Percentiles rank a stretch among this genome's conserved stretches.
Evolutionary conservation across 2,113 vertebrate species (phyloP).

Genomic region (Zapus hudsonius): DNA sequence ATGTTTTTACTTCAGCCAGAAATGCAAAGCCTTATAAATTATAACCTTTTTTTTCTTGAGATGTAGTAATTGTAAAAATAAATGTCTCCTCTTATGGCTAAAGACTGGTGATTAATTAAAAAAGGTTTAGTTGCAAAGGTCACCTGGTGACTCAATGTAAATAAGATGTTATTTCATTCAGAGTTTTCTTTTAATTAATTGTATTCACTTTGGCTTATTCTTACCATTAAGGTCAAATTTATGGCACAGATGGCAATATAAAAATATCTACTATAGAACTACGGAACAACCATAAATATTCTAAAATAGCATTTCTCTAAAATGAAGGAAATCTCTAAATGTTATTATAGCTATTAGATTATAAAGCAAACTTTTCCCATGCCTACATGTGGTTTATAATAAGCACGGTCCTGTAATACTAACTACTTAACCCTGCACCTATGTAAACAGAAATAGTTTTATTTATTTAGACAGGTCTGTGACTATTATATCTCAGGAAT

Average conservation of each 20-base stretch:
- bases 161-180: background rate
- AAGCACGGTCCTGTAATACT: background rate
- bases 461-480: conserved; percentile 1
- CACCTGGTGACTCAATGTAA: background rate
- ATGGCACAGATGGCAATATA: background rate
- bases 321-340: conserved; percentile 4
- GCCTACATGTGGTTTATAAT: background rate
- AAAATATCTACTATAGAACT: background rate
- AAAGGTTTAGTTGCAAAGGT: background rate
- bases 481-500: background rate
- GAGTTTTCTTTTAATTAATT: background rate
- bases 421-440: background rate
- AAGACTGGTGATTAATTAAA: conserved; percentile 8
- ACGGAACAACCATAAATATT: background rate
- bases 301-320: conserved; percentile 28
- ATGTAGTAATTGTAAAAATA: background rate
- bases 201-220: background rate
- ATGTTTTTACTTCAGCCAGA: background rate
- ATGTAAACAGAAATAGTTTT: background rate
- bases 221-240: background rate
- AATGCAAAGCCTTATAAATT: background rate
- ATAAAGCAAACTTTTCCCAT: background rate
- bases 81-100: background rate
- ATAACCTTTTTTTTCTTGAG: background rate
- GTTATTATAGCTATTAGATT: conserved; percentile 4